Conservation (phyloP, 2,797 vertebrate genomes). For the Sebastiscus tertius region DNA sequence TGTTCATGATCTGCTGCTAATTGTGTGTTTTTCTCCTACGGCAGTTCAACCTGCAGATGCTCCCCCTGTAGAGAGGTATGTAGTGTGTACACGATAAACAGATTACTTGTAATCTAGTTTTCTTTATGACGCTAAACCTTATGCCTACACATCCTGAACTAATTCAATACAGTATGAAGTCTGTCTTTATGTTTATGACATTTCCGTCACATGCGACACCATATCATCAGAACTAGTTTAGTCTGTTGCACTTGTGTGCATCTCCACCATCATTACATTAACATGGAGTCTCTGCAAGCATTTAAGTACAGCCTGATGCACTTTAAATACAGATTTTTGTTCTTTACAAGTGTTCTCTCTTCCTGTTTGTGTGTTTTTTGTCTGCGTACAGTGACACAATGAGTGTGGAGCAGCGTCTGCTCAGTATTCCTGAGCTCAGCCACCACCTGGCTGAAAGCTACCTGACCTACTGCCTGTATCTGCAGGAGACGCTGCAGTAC, state of each 20-base stretch:
- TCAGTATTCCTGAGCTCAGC: conserved; percentile 94
- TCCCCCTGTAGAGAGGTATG: conserved; percentile 86
- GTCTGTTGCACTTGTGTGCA: background rate
- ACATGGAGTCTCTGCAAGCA: background rate
- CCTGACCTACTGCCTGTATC: conserved; percentile 92
- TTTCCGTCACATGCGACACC: background rate
- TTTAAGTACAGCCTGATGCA: background rate
- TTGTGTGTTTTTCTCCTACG: conserved; percentile 28
- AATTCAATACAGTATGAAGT: background rate
- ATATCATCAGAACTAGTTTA: background rate
- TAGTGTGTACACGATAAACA: background rate
- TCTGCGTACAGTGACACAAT: conserved; percentile 82
- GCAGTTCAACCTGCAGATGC: conserved; percentile 86
- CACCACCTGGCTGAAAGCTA: conserved; percentile 96
- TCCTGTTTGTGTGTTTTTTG: background rate
- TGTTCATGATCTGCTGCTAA: background rate
- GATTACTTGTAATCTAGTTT: background rate
- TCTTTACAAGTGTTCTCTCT: background rate
- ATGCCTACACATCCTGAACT: background rate
- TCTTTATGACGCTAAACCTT: background rate
- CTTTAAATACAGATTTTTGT: background rate
- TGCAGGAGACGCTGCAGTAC: conserved; percentile 95
- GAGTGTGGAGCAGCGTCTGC: conserved; percentile 88
- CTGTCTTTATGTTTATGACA: background rate
- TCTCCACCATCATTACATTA: background rate